These are phyloP conservation scores for Probaryconus sp. DNA, from an alignment of 1,140 invertebrate species.

Conservation along the genomic window DNA sequence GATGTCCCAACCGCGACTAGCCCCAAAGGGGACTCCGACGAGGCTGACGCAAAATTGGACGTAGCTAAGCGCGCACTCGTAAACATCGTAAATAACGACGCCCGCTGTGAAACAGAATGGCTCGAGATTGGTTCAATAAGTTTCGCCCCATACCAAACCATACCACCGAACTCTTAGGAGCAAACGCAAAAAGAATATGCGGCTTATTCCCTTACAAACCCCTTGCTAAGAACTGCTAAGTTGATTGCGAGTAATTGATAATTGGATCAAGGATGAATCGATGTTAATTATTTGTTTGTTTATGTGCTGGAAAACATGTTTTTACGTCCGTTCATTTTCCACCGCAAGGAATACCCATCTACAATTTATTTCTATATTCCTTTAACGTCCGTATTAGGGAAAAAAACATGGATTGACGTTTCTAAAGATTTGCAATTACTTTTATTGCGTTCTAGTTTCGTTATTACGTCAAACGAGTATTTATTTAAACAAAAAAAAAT, in stretches of 20 bases:
- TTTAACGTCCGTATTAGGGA: too few relatives aligned
- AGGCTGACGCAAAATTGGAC: constrained; percentile 53
- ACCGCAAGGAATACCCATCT: too few relatives aligned
- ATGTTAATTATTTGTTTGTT: constrained; percentile 2
- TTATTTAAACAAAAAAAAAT: too few relatives aligned
- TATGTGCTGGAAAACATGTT: too few relatives aligned
- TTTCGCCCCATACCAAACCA: constrained; percentile 27
- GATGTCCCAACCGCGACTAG: constrained; percentile 53
- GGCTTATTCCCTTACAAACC: constrained; percentile 23
- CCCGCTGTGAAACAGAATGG: constrained; percentile 40
- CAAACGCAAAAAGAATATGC: constrained; percentile 42
- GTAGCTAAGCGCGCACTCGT: constrained; percentile 51
- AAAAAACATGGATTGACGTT: too few relatives aligned
- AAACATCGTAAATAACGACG: constrained; percentile 57
- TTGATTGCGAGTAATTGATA: constrained; percentile 14
- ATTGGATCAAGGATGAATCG: neutral
- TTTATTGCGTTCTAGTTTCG: too few relatives aligned
- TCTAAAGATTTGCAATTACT: too few relatives aligned
- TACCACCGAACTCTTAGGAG: too few relatives aligned
- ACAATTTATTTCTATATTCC: too few relatives aligned
- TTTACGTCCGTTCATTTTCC: too few relatives aligned
- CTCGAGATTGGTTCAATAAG: constrained; percentile 49
- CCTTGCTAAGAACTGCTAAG: constrained; percentile 16
- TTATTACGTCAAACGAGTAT: too few relatives aligned
- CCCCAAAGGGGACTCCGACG: constrained; percentile 36